A percentile compares a stretch with the other conserved stretches of the same genome.
phyloP scores from a whole-genome alignment of 1,140 invertebrate genomes.

The Drosophila novamexicana region DNA sequence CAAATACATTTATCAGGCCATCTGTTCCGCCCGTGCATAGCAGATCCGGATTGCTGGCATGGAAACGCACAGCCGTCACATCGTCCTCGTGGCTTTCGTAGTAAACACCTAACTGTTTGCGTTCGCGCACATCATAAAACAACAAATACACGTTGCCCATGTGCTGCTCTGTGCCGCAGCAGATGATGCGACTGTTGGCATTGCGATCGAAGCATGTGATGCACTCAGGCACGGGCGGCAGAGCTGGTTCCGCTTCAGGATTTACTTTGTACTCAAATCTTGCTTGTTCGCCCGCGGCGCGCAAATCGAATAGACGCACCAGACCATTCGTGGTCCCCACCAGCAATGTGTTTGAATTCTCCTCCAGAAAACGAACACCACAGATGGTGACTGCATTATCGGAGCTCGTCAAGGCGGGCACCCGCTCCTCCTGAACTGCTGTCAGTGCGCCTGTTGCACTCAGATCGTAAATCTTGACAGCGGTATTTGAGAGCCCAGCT shows the following conservation, averaged over 20 bases:
- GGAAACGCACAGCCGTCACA: constrained; percentile 92
- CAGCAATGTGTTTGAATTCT: constrained; percentile 51
- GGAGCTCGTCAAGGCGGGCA: neutral
- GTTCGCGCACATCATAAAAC: constrained; percentile 92
- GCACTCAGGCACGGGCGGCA: constrained; percentile 84
- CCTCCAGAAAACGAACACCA: constrained; percentile 71
- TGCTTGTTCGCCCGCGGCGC: constrained; percentile 47
- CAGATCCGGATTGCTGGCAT: constrained; percentile 88
- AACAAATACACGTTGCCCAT: constrained; percentile 90
- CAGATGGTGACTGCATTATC: constrained; percentile 32
- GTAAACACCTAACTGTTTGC: constrained; percentile 91
- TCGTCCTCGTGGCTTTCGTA: constrained; percentile 94
- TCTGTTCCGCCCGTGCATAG: constrained; percentile 92
- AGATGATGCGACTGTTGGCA: constrained; percentile 89
- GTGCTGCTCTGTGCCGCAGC: constrained; percentile 90
- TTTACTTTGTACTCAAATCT: constrained; percentile 64
- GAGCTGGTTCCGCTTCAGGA: constrained; percentile 78
- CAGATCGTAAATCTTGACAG: constrained; percentile 67
- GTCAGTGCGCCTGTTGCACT: constrained; percentile 19
- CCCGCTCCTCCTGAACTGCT: constrained; percentile 6
- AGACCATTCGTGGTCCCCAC: constrained; percentile 70
- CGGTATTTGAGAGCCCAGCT: constrained; percentile 61
- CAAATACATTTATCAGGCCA: constrained; percentile 94
- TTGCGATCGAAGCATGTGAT: constrained; percentile 92
- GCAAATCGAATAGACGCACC: constrained; percentile 72